These are phyloP conservation scores for Mobula birostris DNA, from an alignment of 2,113 vertebrate genomes.

Conservation along the genomic window DNA sequence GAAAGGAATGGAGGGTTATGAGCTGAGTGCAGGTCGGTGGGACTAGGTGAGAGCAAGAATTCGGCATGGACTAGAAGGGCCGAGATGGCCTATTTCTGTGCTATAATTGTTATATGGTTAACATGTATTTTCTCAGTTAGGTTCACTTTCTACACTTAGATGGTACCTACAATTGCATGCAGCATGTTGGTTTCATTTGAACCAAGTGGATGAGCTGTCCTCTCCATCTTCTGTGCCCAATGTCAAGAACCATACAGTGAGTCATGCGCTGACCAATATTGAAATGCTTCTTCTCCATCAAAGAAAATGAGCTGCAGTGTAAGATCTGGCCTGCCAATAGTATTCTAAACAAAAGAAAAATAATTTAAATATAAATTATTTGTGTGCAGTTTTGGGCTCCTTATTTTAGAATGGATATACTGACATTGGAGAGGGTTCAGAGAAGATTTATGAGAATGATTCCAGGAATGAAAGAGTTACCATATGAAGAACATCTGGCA, in stretches of 20 bases:
- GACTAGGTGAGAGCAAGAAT: too few species aligned
- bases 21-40: too few species aligned
- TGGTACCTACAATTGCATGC: slow-evolving; percentile 72
- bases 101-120: too few species aligned
- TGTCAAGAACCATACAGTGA: slow-evolving; percentile 91
- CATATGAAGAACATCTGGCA: too few species aligned
- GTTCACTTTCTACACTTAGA: neutral
- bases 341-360: neutral
- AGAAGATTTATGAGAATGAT: too few species aligned
- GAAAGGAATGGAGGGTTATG: too few species aligned
- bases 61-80: too few species aligned
- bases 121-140: neutral
- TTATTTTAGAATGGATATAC: too few species aligned
- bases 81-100: too few species aligned
- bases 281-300: slow-evolving; percentile 91
- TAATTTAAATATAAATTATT: neutral
- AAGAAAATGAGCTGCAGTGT: slow-evolving; percentile 90
- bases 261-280: slow-evolving; percentile 74
- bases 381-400: too few species aligned
- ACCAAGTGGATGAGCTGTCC: slow-evolving; percentile 71
- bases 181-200: slow-evolving; percentile 72
- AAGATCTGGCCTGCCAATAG: slow-evolving; percentile 55
- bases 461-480: too few species aligned
- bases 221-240: slow-evolving; percentile 81
- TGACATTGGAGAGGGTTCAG: too few species aligned